These are phyloP conservation scores for Neuroterus valhalla DNA, from an alignment of 1,140 invertebrate species.

Conservation along the genomic window DNA sequence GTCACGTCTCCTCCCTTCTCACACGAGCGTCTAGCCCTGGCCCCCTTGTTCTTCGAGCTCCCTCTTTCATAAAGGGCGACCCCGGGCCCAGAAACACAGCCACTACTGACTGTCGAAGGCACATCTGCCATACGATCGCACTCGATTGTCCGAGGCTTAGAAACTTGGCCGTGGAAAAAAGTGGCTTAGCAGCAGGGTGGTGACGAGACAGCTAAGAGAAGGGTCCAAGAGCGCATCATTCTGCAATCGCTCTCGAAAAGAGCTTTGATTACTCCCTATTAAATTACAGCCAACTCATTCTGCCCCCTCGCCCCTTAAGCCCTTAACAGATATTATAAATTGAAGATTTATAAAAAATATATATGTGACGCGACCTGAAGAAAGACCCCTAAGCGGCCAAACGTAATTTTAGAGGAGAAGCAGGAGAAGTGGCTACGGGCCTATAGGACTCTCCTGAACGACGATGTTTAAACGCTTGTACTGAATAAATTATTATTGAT, in stretches of 20 bases:
- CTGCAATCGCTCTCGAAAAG: conserved; percentile 37
- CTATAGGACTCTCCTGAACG: too few relatives aligned
- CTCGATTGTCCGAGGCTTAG: conserved; percentile 73
- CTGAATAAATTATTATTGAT: too few relatives aligned
- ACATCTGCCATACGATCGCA: conserved; percentile 73
- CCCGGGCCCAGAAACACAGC: conserved; percentile 56
- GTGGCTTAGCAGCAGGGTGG: conserved; percentile 61
- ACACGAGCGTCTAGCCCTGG: conserved; percentile 44
- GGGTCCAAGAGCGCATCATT: conserved; percentile 28
- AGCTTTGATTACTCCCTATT: conserved; percentile 23
- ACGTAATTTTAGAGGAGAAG: too few relatives aligned
- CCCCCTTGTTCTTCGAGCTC: conserved; percentile 64
- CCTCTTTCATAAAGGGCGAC: conserved; percentile 65
- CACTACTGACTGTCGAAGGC: conserved; percentile 69
- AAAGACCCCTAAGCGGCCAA: too few relatives aligned
- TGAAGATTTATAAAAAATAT: too few relatives aligned
- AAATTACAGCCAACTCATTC: neutral
- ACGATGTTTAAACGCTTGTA: too few relatives aligned
- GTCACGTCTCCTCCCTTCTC: conserved; percentile 53
- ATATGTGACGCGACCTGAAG: too few relatives aligned
- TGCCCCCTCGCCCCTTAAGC: neutral
- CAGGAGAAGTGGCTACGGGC: too few relatives aligned
- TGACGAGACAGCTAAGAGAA: conserved; percentile 14
- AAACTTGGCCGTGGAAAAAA: conserved; percentile 68
- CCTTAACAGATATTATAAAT: too few relatives aligned